A percentile compares a stretch with the other conserved stretches of the same genome.
phyloP scores from a whole-genome alignment of 1,140 invertebrate species.

The Aphidius gifuensis region DNA sequence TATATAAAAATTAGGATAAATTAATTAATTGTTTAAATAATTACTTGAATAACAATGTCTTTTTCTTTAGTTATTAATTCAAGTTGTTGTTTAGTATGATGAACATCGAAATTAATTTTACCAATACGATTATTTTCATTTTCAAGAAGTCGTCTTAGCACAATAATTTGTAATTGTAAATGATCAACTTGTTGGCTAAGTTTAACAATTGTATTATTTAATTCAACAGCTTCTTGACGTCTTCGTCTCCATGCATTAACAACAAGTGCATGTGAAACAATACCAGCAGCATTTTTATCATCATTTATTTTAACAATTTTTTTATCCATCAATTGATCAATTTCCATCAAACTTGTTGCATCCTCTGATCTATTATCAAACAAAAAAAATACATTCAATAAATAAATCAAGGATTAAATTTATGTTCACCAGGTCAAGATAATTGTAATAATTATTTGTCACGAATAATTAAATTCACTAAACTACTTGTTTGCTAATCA shows the following conservation, averaged over 20 bases:
- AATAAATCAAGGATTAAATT: too few relatives aligned
- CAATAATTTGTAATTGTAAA: slow-evolving; percentile 58
- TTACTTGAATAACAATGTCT: slow-evolving; percentile 42
- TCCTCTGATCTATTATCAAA: slow-evolving; percentile 31
- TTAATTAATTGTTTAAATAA: neutral
- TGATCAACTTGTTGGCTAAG: slow-evolving; percentile 54
- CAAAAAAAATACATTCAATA: neutral
- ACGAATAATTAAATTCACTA: too few relatives aligned
- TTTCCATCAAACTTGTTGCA: slow-evolving; percentile 15
- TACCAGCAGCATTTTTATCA: slow-evolving; percentile 43
- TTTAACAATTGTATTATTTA: slow-evolving; percentile 50
- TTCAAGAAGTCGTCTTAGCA: slow-evolving; percentile 57
- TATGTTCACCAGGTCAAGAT: too few relatives aligned
- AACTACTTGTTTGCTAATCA: too few relatives aligned
- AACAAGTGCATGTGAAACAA: slow-evolving; percentile 54
- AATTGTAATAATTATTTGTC: too few relatives aligned
- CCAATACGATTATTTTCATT: slow-evolving; percentile 57
- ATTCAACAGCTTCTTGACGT: slow-evolving; percentile 52
- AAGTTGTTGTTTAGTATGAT: slow-evolving; percentile 52
- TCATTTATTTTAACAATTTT: slow-evolving; percentile 13
- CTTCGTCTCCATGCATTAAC: slow-evolving; percentile 58
- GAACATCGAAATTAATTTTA: slow-evolving; percentile 54
- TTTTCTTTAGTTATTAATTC: slow-evolving; percentile 45
- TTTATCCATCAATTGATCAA: slow-evolving; percentile 25
- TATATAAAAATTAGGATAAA: neutral